phyloP scores from a whole-genome alignment of 2,888 invertebrate genomes.

The Eueremaeus valkanovi region DNA sequence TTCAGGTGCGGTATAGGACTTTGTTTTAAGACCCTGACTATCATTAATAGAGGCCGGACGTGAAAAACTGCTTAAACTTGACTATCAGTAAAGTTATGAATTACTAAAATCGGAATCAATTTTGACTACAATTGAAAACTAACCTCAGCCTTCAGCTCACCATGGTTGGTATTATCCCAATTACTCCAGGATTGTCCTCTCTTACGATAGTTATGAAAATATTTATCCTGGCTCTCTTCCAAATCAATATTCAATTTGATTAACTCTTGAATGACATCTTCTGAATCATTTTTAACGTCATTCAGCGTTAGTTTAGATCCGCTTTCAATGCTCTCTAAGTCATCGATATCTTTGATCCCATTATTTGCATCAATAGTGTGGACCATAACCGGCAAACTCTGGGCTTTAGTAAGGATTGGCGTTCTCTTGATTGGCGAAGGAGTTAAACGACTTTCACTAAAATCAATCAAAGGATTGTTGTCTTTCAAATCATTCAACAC shows the following conservation, averaged over 20 bases:
- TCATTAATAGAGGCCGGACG: constrained; percentile 22
- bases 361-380: neutral
- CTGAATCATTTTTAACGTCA: constrained; percentile 19
- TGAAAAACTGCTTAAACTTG: constrained; percentile 26
- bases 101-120: neutral
- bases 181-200: constrained; percentile 33
- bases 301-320: constrained; percentile 22
- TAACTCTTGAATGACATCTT: constrained; percentile 28
- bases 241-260: constrained; percentile 6
- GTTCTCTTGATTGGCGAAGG: neutral
- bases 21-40: neutral
- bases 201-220: neutral
- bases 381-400: constrained; percentile 3
- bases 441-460: neutral
- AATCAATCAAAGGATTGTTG: neutral
- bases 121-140: neutral
- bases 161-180: constrained; percentile 9
- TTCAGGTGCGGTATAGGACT: constrained; percentile 27
- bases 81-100: neutral
- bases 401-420: neutral
- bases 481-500: constrained; percentile 16
- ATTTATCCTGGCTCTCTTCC: neutral
- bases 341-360: neutral
- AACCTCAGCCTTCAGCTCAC: constrained; percentile 20
- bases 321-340: constrained; percentile 25